Percentiles rank a stretch among this genome's conserved stretches.
Evolutionary conservation across 2,113 vertebrate species (phyloP).

Genomic region (Mustelus asterias): DNA sequence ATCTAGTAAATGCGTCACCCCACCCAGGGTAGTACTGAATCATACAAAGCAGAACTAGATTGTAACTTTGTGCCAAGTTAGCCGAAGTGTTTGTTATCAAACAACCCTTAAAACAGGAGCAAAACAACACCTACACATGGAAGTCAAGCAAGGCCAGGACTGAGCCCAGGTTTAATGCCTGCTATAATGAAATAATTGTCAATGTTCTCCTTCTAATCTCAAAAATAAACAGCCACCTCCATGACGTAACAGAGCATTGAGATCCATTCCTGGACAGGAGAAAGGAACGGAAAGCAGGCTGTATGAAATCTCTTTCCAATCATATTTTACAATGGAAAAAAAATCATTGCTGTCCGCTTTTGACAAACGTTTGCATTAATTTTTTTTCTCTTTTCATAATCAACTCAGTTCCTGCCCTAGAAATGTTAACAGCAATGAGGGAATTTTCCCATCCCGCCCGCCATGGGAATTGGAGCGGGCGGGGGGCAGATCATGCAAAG

Average conservation of each 20-base stretch:
- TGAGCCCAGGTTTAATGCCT: background rate
- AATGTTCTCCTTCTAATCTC: background rate
- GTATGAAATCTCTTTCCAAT: background rate
- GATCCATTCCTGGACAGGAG: background rate
- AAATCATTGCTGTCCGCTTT: background rate
- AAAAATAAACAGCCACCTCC: background rate
- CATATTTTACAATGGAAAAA: background rate
- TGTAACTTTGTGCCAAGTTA: background rate
- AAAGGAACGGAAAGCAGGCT: background rate
- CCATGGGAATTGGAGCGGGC: too few species aligned
- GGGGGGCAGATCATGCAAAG: too few species aligned
- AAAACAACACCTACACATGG: background rate
- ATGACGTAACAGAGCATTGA: background rate
- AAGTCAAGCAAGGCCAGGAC: background rate
- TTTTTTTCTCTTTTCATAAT: background rate
- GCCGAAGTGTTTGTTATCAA: background rate
- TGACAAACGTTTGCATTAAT: background rate
- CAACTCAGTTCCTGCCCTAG: background rate
- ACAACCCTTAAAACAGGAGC: background rate
- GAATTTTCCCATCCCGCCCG: too few species aligned
- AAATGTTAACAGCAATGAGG: background rate
- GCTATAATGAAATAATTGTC: background rate
- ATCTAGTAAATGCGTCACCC: background rate
- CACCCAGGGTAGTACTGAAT: background rate
- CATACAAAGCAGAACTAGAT: background rate